These are phyloP conservation scores for Lasioglossum zephyrum DNA, from an alignment of 2,888 invertebrate genomes.

Conservation along the genomic window DNA sequence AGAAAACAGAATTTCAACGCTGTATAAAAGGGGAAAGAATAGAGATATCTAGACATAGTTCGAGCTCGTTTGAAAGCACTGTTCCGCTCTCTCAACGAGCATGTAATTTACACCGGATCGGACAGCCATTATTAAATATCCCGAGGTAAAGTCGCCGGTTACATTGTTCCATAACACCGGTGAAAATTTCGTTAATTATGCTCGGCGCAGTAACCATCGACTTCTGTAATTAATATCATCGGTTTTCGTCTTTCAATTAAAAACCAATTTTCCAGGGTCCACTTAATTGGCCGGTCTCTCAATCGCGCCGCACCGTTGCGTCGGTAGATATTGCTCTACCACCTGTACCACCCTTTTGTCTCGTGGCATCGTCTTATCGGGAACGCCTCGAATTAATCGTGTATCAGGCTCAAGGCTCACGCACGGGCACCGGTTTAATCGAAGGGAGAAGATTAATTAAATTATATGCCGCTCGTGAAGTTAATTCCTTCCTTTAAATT, in stretches of 20 bases:
- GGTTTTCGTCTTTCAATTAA: constrained; percentile 74
- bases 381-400: constrained; percentile 72
- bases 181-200: constrained; percentile 61
- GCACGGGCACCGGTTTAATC: constrained; percentile 66
- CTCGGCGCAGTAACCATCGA: constrained; percentile 20
- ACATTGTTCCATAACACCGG: constrained; percentile 38
- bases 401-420: constrained; percentile 70
- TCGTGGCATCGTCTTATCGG: constrained; percentile 70
- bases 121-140: constrained; percentile 27
- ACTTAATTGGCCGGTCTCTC: constrained; percentile 73
- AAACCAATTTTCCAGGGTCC: constrained; percentile 74
- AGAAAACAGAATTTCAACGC: background rate
- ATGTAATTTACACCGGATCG: constrained; percentile 16
- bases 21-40: background rate
- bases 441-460: constrained; percentile 71
- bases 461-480: constrained; percentile 62
- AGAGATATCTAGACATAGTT: background rate
- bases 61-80: background rate
- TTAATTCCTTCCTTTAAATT: constrained; percentile 59
- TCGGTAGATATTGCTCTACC: constrained; percentile 64
- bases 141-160: constrained; percentile 7
- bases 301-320: constrained; percentile 49
- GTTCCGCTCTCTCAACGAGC: background rate
- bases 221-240: constrained; percentile 66
- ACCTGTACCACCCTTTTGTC: constrained; percentile 69